A percentile compares a stretch with the other conserved stretches of the same genome.
These are phyloP conservation scores for Hypotaenidia okinawae DNA, from an alignment of 2,797 vertebrate genomes.

Conservation along the genomic window DNA sequence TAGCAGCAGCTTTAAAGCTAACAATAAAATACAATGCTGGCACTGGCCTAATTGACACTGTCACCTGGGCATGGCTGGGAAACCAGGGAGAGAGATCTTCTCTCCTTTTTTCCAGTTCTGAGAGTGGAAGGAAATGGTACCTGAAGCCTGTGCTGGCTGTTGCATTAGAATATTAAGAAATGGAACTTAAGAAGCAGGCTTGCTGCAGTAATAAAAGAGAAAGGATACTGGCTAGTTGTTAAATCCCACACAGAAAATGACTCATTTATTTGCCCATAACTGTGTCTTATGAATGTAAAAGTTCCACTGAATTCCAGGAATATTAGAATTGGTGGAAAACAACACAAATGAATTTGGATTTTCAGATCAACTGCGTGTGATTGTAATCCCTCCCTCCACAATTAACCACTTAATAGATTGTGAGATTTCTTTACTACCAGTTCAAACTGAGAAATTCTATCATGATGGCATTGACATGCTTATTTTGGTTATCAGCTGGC, in stretches of 20 bases:
- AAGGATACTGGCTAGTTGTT: not conserved
- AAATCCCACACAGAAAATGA: not conserved
- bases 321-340: not conserved
- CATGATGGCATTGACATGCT: accelerated
- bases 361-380: not conserved
- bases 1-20: not conserved
- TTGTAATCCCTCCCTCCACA: not conserved
- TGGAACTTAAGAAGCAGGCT: not conserved
- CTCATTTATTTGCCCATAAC: not conserved
- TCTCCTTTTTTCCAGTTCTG: not conserved
- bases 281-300: not conserved
- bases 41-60: not conserved
- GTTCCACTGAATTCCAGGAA: not conserved
- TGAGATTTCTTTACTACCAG: not conserved
- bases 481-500: not conserved
- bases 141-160: not conserved
- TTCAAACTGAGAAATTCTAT: not conserved
- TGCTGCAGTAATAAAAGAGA: not conserved
- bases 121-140: too few relatives aligned
- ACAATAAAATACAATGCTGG: accelerated
- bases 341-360: not conserved
- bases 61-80: too few relatives aligned
- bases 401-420: not conserved
- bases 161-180: not conserved
- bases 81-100: too few relatives aligned